Conservation (phyloP, 2,797 vertebrate genomes). For the Sus cebifrons region DNA sequence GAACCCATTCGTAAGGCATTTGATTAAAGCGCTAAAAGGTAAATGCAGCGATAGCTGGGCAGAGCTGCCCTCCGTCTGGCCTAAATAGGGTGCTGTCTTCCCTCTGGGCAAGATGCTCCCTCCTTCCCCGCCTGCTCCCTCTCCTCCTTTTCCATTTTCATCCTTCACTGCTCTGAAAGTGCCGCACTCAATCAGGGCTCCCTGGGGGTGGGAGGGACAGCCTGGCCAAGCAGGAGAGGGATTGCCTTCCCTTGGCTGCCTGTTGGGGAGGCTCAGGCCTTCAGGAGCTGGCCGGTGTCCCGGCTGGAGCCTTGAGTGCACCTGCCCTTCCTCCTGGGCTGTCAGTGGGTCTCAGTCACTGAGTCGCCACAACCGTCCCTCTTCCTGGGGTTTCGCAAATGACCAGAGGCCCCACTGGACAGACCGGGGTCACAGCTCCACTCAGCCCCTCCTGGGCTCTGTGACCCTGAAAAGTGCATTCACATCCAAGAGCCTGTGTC, state of each 20-base stretch:
- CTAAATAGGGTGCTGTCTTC: slow-evolving; percentile 68
- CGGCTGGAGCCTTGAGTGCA: neutral
- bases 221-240: neutral
- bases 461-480: neutral
- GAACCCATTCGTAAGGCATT: slow-evolving; percentile 60
- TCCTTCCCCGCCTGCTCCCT: slow-evolving; percentile 21
- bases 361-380: neutral
- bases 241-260: neutral
- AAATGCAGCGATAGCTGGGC: slow-evolving; percentile 51
- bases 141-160: slow-evolving; percentile 58
- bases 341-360: neutral
- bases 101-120: slow-evolving; percentile 20
- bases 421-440: neutral
- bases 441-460: neutral
- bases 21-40: slow-evolving; percentile 84
- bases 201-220: neutral
- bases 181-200: slow-evolving; percentile 2
- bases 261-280: neutral
- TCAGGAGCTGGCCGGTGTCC: neutral
- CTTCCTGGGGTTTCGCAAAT: neutral
- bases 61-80: slow-evolving; percentile 69
- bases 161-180: slow-evolving; percentile 63
- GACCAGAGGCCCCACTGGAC: neutral
- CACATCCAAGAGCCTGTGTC: neutral
- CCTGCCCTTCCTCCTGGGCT: neutral